Base-by-base conservation (phyloP, 2,113 vertebrate genomes). In the Gallinago paraguaiae region DNA sequence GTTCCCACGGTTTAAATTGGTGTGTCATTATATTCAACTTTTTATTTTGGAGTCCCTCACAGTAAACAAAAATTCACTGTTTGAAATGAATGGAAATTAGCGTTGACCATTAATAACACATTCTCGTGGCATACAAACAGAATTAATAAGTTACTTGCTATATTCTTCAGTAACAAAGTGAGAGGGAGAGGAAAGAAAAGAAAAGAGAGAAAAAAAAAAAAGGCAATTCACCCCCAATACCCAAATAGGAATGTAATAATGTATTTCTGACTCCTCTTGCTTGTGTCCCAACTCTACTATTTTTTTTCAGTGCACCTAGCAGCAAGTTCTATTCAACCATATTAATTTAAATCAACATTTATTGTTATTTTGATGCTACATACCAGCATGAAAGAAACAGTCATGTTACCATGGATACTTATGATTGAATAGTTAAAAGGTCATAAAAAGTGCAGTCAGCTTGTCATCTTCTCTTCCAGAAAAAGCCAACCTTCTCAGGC, bases 381-480 rank as follows among this genome's bases (percentile, higher is more conserved):
- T 33, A 87, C 48, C 41, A 84, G 27, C 51, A 86, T 54, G 77
- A 91, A 92, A 82, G 89, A 93, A 88, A 83, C 92, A 95, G 63
- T 50, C 79, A 59, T 65, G 87, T 97, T 97, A 70, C 94, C 93
- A 95, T 96, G 87, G 96, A 88, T 92, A 97, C 91, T 85, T 86
- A 91, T 28, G 59, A 90, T 6, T 69, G 60, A 57, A 80, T 50
- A 90, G 82, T 85, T 65, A 90, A 96, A 94, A 94, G 90, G 82
- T 95, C 90, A 89, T 80, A 68, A 95, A 82, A 95, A 88, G 81
- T 68, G 63, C 50, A 82, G 54, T 30, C 80, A 70, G 72, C 30
- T 59, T 89, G 51, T 88, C 10, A 61, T 92, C 90, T 91, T 80
- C 46, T 83, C 37, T 56, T 37, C 25, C 51, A 76, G 90, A 84